Evolutionary conservation across 2,113 vertebrate species (phyloP), one percentile per base, ranked within the genome.

Genomic region (Carettochelys insculpta): DNA sequence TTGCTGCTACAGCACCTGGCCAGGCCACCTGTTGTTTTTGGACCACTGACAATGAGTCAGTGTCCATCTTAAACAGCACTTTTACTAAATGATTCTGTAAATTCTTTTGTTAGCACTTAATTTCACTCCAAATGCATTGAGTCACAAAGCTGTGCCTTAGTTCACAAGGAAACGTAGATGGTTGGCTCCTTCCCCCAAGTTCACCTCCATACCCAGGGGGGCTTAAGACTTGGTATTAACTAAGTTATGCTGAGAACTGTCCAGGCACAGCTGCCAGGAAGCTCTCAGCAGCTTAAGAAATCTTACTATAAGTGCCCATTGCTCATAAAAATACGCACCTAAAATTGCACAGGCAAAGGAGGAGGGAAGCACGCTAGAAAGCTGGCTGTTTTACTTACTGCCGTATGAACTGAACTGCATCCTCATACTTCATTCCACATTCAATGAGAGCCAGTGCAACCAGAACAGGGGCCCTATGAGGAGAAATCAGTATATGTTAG

Each of bases 401-500:
- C 98, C 99, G 98, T 98, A 99, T 99, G 94, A 99, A 99, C 98
- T 99, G 99, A 98, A 99, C 99, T 68, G 99, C 99, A 87, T 99
- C 99, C 97, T 99, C 99, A 5, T 99, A 99, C 98, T 99, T 99
- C 99, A 99, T 99, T 96, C 99, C 99, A 97, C 97, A 98, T 96
- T 99, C 99, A 95, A 99, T 99, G 97, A 99, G 98, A 95, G 99
- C 99, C 88, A 99, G 98, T 91, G 99, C 99, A 92, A 99, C 99
- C 97, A 99, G 97, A 88, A 99, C 99, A 82, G 99, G 99, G 97
- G 99, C 99, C 98, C 99, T 99, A 95, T 9, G 95, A 95, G 84
- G 52, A 91, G 76, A 98, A 92, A 95, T 73, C 77, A 82, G 85
- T 83, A 54, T 73, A 76, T 96, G 65, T 86, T 43, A 87, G 81